phyloP scores from a whole-genome alignment of 1,140 invertebrate genomes.

The Drosophila elegans region DNA sequence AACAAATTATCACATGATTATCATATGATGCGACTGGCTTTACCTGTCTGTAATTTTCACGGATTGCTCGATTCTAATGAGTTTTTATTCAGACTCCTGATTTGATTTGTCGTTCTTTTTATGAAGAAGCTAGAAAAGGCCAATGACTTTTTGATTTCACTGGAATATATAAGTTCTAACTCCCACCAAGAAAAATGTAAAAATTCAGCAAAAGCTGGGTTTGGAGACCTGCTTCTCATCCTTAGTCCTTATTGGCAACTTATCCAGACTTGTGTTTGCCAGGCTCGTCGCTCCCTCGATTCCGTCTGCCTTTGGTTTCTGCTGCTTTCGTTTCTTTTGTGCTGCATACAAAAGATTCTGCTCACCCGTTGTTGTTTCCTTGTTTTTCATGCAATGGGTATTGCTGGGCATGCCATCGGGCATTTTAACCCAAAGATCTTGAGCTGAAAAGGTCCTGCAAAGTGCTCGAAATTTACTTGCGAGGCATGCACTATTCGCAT shows the following conservation, averaged over 20 bases:
- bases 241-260: conserved; percentile 48
- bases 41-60: conserved; percentile 24
- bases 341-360: conserved; percentile 77
- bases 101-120: neutral
- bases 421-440: neutral
- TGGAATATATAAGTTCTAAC: conserved; percentile 43
- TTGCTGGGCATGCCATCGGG: conserved; percentile 10
- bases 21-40: conserved; percentile 42
- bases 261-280: conserved; percentile 65
- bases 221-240: conserved; percentile 31
- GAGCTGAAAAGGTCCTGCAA: neutral
- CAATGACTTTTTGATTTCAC: conserved; percentile 60
- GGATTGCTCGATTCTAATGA: conserved; percentile 22
- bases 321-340: conserved; percentile 66
- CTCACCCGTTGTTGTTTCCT: conserved; percentile 63
- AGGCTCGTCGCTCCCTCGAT: conserved; percentile 7
- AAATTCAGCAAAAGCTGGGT: conserved; percentile 19
- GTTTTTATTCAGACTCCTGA: conserved; percentile 7
- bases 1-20: conserved; percentile 74
- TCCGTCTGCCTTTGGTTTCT: conserved; percentile 43
- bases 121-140: conserved; percentile 38
- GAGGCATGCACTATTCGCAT: conserved; percentile 31
- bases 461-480: conserved; percentile 2
- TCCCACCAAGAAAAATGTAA: conserved; percentile 18
- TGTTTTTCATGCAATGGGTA: conserved; percentile 22